Evolutionary conservation across 1,140 invertebrate genomes (phyloP).

Genomic region (Aculops lycopersici): DNA sequence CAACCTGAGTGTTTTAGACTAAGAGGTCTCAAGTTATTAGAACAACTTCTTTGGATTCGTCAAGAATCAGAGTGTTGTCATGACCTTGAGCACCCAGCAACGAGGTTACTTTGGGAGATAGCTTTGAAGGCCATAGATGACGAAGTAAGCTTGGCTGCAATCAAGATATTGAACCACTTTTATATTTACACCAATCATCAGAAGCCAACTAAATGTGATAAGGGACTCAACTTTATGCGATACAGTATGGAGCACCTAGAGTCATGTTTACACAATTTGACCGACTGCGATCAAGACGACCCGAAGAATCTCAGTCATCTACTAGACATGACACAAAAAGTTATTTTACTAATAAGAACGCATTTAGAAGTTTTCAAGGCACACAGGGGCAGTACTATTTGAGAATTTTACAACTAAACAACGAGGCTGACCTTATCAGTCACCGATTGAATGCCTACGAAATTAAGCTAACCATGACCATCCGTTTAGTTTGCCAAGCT

Average conservation of each 20-base stretch:
- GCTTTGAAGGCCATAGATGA: conserved; percentile 53
- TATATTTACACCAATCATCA: conserved; percentile 31
- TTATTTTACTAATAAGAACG: conserved; percentile 47
- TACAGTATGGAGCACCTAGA: conserved; percentile 54
- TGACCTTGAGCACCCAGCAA: conserved; percentile 20
- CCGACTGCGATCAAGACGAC: conserved; percentile 33
- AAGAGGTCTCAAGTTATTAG: conserved; percentile 56
- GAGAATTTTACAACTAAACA: conserved; percentile 44
- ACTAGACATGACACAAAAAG: conserved; percentile 61
- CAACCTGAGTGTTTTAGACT: conserved; percentile 59
- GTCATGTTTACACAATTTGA: conserved; percentile 35
- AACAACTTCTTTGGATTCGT: conserved; percentile 56
- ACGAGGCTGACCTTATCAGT: conserved; percentile 28
- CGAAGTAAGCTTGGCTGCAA: conserved; percentile 70
- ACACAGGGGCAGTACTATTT: conserved; percentile 53
- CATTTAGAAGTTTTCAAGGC: conserved; percentile 66
- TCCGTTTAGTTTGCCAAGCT: conserved; percentile 46
- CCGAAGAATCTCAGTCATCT: too few species aligned
- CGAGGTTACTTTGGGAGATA: conserved; percentile 75
- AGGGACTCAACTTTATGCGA: conserved; percentile 58
- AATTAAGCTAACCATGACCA: conserved; percentile 19
- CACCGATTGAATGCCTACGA: conserved; percentile 27
- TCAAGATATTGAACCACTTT: conserved; percentile 62
- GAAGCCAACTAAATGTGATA: conserved; percentile 23
- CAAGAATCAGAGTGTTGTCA: conserved; percentile 18